Percentiles rank a stretch among this genome's conserved stretches.
phyloP scores from a whole-genome alignment of 2,888 invertebrate species.

The Helleia helle region DNA sequence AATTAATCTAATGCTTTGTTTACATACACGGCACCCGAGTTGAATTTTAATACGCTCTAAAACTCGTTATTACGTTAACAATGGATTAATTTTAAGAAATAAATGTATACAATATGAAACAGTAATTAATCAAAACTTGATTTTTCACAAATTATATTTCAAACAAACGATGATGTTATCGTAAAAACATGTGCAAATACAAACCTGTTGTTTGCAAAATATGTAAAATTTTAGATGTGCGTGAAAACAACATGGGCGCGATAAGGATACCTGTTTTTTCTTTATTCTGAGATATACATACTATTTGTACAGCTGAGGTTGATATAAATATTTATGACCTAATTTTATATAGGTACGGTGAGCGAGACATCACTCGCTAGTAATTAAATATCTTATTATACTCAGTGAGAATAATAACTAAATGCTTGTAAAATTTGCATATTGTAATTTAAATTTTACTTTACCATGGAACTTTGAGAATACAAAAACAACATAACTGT shows the following conservation, averaged over 20 bases:
- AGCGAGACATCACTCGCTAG: constrained; percentile 12
- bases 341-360: not conserved
- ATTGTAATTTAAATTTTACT: too few species aligned
- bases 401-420: not conserved
- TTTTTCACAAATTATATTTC: not conserved
- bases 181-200: not conserved
- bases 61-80: not conserved
- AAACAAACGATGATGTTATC: constrained; percentile 1
- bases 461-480: too few species aligned
- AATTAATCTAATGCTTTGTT: constrained; percentile 19
- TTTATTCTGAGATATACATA: not conserved
- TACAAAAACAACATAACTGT: too few species aligned
- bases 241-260: not conserved
- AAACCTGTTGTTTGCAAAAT: not conserved
- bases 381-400: not conserved
- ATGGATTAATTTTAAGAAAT: too few species aligned
- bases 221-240: not conserved
- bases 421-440: not conserved
- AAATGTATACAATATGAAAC: too few species aligned
- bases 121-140: too few species aligned
- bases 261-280: not conserved
- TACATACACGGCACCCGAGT: not conserved
- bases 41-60: constrained; percentile 2
- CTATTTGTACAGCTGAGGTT: constrained; percentile 4
- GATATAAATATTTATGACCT: constrained; percentile 4